Conservation (phyloP, 1,140 invertebrate species). For the Formica selysi region DNA sequence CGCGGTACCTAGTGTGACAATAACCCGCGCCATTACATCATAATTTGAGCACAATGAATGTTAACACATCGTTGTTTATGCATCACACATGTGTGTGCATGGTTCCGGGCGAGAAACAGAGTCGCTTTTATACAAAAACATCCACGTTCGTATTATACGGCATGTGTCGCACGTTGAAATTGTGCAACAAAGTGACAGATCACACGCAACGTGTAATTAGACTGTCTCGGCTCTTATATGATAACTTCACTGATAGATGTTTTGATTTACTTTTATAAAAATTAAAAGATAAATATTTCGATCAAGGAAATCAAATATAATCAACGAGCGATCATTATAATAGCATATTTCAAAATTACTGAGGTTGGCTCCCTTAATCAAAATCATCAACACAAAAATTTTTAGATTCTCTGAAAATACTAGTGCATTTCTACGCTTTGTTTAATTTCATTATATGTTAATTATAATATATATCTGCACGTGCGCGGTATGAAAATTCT, state of each 20-base stretch:
- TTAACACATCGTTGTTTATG: constrained; percentile 19
- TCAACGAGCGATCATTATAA: too few relatives aligned
- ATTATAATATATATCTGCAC: neutral
- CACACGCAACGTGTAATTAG: neutral
- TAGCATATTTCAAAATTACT: neutral
- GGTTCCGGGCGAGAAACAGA: neutral
- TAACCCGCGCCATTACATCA: constrained; percentile 29
- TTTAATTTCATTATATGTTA: constrained; percentile 29
- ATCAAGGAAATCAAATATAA: too few relatives aligned
- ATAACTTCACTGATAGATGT: neutral
- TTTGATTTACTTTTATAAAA: neutral
- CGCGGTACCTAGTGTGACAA: constrained; percentile 19
- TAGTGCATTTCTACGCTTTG: neutral
- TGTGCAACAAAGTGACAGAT: neutral
- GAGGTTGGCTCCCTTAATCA: too few relatives aligned
- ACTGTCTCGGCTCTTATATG: neutral
- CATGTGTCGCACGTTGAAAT: constrained; percentile 9
- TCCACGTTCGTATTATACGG: too few relatives aligned
- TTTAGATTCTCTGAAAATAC: neutral
- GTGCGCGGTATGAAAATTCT: neutral
- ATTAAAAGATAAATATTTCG: neutral
- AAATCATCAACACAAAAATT: neutral
- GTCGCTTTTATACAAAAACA: neutral
- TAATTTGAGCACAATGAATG: constrained; percentile 31
- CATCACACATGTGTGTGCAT: neutral